Base-by-base conservation (phyloP, 2,113 vertebrate genomes). In the Turdus rufiventris region DNA sequence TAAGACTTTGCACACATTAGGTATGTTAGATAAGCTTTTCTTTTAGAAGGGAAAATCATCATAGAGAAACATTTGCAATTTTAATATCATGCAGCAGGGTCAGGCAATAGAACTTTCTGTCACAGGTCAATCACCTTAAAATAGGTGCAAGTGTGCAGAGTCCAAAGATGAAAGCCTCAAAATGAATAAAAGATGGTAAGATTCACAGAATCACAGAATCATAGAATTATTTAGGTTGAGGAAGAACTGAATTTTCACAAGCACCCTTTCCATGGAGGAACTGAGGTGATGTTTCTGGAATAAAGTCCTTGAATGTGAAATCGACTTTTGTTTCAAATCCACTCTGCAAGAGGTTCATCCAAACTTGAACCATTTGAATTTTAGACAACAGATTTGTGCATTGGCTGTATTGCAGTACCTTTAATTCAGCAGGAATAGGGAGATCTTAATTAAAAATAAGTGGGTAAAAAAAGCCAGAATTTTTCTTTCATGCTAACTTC, bases 381-480 rank as follows among this genome's bases (percentile, higher is more conserved):
- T 56, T n/a, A 28, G 31, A 36, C 23, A 61, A 40, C 4, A 12
- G 16, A 21, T 79, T 65, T 84, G 5, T 43, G 6, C 36, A 87
- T 61, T 48, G 4, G 2, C 17, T 91, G 5, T 38, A 10, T 33
- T 67, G 14, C 17, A 40, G 5, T 51, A 23, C 36, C 12, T 91
- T 63, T 80, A 76, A 87, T 80, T 87, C n/a, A 60, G 0, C 5
- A 56, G 9, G 10, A 91, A 77, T 33, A 66, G 18, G 31, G 8
- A 25, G 3, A 68, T 48, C 14, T 60, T 56, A 89, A 68, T 75
- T 65, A 60, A 56, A 92, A 80, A 67, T 31, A 68, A 34, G 14
- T 16, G 16, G 6, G 12, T 0, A 4, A 42, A 38, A 62, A 28
- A 83, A 47, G 1, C 0, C 7, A 11, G 3, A 51, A 8, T 40